Evolutionary conservation across 1,140 invertebrate genomes (phyloP).

Genomic region (Saccostrea glomerata): DNA sequence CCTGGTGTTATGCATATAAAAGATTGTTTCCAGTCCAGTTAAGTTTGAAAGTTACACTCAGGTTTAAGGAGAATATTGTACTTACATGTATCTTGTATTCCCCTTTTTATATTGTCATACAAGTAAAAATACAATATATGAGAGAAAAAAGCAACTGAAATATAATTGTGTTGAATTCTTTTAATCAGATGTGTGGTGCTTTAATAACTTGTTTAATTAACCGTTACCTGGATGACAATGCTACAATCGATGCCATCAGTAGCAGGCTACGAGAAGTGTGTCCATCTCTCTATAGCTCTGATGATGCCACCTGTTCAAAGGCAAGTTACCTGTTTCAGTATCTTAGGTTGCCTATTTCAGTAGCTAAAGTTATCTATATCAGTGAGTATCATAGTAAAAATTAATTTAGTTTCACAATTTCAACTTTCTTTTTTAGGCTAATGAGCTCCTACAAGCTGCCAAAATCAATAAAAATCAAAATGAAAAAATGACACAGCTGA

Average conservation of each 20-base stretch:
- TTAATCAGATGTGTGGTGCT: conserved; percentile 69
- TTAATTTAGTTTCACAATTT: too few relatives aligned
- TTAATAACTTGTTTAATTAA: conserved; percentile 80
- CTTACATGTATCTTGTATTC: too few relatives aligned
- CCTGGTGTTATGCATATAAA: too few relatives aligned
- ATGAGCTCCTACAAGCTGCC: conserved; percentile 91
- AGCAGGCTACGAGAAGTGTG: conserved; percentile 92
- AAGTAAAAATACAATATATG: too few relatives aligned
- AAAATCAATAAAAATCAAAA: conserved; percentile 83
- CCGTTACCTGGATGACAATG: conserved; percentile 95
- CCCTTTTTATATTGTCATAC: neutral
- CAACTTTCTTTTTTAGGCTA: conserved; percentile 83
- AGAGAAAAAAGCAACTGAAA: too few relatives aligned
- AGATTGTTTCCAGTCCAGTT: too few relatives aligned
- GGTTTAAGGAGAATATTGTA: too few relatives aligned
- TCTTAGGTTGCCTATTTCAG: too few relatives aligned
- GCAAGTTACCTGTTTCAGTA: conserved; percentile 79
- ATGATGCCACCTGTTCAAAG: conserved; percentile 97
- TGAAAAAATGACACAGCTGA: conserved; percentile 87
- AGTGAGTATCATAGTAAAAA: neutral
- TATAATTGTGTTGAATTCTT: too few relatives aligned
- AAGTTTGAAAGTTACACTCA: too few relatives aligned
- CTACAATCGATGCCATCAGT: conserved; percentile 94
- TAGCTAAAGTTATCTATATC: too few relatives aligned
- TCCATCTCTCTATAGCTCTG: conserved; percentile 94